Base-by-base conservation (phyloP, 1,140 invertebrate genomes). In the Drosophila nebulosa region DNA sequence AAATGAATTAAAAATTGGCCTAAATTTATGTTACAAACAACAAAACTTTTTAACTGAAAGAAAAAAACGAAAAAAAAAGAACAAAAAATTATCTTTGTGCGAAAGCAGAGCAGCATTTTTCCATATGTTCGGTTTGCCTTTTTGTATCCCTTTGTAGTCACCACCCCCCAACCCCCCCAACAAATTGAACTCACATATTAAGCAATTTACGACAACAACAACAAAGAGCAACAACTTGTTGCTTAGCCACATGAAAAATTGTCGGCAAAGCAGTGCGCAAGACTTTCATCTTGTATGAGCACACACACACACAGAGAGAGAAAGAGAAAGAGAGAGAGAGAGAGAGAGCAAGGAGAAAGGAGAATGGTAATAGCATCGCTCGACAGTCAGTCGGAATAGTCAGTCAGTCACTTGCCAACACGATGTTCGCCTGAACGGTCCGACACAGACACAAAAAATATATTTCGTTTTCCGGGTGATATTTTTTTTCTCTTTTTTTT, bases 211-310 rank as follows among this genome's bases (percentile, higher is more conserved):
- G 39, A 24, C 14, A n/a, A 4, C 24, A 24, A 24, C 24, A 24
- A 24, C 4, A 24, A 24, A 32, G 14, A 53, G 16, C 51, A 30
- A 58, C 27, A 58, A 58, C 30, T 58, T 58, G 30, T 58, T 58
- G 56, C 56, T 36, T 36, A n/a, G 18, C 56, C 32, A 36, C 9
- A 22, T 22, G 24, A 32, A 2, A 36, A 27, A 22, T n/a, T 3
- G 73, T 72, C 64, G 73, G 64, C 56, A 56, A 75, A 68, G 73
- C 73, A 75, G 73, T 75, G 46, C 24, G 7, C 27, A 10, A 57
- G 50, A 21, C 39, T 18, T 46, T 46, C 21, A 12, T 36, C 35
- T n/a, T n/a, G n/a, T 36, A 36, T 12, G 35, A 3, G 35, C 35
- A n/a, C 4, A 12, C 12, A 12, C 35, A 36, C n/a, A 36, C 4